Conservation (phyloP, 2,797 vertebrate species). For the Momotus momota region DNA sequence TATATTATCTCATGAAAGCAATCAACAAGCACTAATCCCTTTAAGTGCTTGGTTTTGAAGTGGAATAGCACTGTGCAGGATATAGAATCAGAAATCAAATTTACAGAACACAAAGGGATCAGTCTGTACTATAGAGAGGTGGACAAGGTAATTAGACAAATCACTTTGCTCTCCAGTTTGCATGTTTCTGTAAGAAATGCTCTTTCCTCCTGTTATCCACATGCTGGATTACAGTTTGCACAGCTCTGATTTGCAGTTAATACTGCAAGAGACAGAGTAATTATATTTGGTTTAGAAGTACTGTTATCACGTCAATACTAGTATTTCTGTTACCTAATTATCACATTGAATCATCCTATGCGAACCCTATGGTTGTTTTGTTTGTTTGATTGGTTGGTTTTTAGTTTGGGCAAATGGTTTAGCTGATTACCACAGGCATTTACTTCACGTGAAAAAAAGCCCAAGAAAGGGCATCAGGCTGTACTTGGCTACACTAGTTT, state of each 20-base stretch:
- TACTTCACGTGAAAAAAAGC: not conserved
- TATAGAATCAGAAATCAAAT: not conserved
- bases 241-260: not conserved
- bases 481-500: not conserved
- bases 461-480: not conserved
- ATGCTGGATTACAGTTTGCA: not conserved
- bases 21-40: constrained; percentile 62
- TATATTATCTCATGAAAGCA: constrained; percentile 52
- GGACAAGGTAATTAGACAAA: constrained; percentile 3
- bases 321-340: not conserved
- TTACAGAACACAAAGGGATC: not conserved
- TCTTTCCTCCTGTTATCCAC: not conserved
- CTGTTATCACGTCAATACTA: not conserved
- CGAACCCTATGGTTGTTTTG: not conserved
- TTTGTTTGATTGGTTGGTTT: not conserved
- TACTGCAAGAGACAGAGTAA: not conserved
- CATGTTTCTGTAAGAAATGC: not conserved
- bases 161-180: not conserved
- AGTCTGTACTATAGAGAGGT: not conserved
- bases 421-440: not conserved
- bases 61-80: not conserved
- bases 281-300: not conserved
- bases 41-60: constrained; percentile 49
- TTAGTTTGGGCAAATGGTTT: not conserved
- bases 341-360: not conserved